Conservation (phyloP, 2,113 vertebrate genomes). For the Anseranas semipalmata region DNA sequence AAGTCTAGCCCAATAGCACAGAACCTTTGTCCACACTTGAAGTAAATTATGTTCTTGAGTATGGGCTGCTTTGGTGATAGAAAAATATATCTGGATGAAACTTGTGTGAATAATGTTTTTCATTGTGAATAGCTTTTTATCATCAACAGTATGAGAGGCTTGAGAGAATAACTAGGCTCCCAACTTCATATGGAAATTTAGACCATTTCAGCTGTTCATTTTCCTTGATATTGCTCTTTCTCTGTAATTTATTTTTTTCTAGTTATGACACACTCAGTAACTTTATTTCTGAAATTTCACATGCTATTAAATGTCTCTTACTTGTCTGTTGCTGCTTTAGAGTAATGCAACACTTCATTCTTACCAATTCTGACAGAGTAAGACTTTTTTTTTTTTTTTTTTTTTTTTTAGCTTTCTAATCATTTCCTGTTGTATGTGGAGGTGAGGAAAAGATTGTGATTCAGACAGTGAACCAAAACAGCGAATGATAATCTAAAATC, state of each 20-base stretch:
- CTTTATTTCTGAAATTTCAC: background rate
- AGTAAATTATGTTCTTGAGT: background rate
- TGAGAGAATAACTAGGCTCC: background rate
- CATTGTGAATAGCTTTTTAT: background rate
- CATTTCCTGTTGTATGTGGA: background rate
- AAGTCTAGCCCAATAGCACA: background rate
- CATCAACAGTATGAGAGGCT: background rate
- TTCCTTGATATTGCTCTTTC: background rate
- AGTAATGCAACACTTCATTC: background rate
- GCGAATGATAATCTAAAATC: background rate
- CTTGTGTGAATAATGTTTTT: background rate
- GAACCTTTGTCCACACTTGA: background rate
- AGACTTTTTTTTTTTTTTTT: background rate
- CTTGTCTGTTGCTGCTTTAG: background rate
- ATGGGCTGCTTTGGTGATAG: constrained; percentile 21
- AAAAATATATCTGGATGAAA: background rate
- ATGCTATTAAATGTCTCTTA: background rate
- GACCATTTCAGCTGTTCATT: background rate
- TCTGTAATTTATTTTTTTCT: background rate
- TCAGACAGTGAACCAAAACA: background rate
- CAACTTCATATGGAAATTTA: background rate
- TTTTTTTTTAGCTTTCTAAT: background rate
- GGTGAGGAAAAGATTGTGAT: background rate
- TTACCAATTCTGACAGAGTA: background rate
- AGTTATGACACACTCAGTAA: background rate